A percentile compares a stretch with the other conserved stretches of the same genome.
phyloP scores from a whole-genome alignment of 1,140 invertebrate species.

The Bilobella aurantiaca region DNA sequence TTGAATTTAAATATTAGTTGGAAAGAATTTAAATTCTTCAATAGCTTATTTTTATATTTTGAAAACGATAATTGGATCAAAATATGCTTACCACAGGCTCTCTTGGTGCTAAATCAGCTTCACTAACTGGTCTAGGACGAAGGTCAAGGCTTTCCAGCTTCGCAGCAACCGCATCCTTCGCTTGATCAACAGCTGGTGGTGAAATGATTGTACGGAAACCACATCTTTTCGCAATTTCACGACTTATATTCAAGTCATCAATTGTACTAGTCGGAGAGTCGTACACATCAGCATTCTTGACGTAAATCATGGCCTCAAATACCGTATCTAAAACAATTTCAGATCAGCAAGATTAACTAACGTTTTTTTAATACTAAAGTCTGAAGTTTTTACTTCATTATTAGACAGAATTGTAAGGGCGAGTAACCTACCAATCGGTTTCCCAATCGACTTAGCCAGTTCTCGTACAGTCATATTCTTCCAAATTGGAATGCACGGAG shows the following conservation, averaged over 20 bases:
- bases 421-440: conserved; percentile 43
- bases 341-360: not conserved
- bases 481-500: conserved; percentile 56
- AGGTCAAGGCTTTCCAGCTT: conserved; percentile 4
- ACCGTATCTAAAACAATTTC: conserved; percentile 51
- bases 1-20: too few relatives aligned
- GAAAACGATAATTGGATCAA: too few relatives aligned
- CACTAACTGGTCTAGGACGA: conserved; percentile 19
- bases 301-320: conserved; percentile 55
- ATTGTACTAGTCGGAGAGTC: conserved; percentile 43
- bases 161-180: conserved; percentile 35
- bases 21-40: too few relatives aligned
- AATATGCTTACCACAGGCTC: conserved; percentile 90
- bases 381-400: not conserved
- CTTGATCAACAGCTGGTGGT: conserved; percentile 42
- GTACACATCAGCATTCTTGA: conserved; percentile 49
- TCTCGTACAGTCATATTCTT: conserved; percentile 63
- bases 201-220: conserved; percentile 50
- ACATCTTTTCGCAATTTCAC: conserved; percentile 54
- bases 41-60: too few relatives aligned
- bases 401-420: not conserved
- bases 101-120: conserved; percentile 50
- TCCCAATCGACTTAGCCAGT: conserved; percentile 51
- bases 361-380: too few relatives aligned
- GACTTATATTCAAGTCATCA: conserved; percentile 48